Evolutionary conservation across 2,888 invertebrate species (phyloP), one percentile per base, ranked within the genome.

Genomic region (Euclidia mi): DNA sequence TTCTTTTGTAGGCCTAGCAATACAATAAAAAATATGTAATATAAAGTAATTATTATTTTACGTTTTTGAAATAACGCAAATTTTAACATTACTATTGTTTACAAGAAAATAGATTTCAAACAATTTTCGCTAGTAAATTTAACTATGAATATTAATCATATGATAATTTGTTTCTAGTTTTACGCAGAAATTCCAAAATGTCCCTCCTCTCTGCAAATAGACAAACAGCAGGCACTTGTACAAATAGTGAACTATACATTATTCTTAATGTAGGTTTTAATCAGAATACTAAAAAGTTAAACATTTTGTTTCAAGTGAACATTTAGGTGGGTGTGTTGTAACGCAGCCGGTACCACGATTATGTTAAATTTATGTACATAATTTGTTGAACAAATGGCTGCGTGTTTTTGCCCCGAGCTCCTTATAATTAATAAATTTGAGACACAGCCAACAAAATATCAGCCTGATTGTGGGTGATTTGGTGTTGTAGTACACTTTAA

Each of bases 361-460:
- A 79, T 76, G 77, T 77, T 71, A 74, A 84, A 84, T 81, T 84
- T 82, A 84, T 84, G 81, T 82, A 79, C 82, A 84, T 82, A 84
- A 84, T 81, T 84, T 79, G 77, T 72, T 65, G 47, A 73, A 69
- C 74, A 76, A 76, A 76, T 69, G 75, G 69, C 62, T 60, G 63
- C 50, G 58, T 74, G 76, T 79, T 82, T 81, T 80, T 81, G 74
- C 68, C 51, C 53, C 37, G 29, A 52, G 76, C 58, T 57, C 63
- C 62, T 71, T 68, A 57, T 73, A 76, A 76, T 83, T 79, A 82
- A 80, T 75, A 68, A 55, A 75, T 75, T 68, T 58, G 49, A 68
- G 68, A 65, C 37, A 17, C 29, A 10, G 32, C 29, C 55, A 20
- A 50, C 50, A 55, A 60, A 60, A 34, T 34, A 25, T 20, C 40